Percentiles rank a stretch among this genome's conserved stretches.
Evolutionary conservation across 1,140 invertebrate species (phyloP).

Genomic region (Drosophila teissieri): DNA sequence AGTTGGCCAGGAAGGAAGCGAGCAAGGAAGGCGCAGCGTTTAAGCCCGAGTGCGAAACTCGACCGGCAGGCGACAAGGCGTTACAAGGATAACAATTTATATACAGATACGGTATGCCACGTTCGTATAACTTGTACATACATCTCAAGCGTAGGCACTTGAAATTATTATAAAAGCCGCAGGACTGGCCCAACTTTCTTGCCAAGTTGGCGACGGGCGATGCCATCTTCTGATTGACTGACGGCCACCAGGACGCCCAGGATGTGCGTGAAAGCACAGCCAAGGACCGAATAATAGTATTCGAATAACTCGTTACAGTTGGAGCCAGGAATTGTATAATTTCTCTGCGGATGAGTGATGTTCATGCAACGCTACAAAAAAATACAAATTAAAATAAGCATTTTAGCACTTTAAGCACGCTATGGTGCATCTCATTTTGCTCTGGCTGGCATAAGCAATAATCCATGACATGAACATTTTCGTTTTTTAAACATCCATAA

Average conservation of each 20-base stretch:
- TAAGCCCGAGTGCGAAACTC: conserved; percentile 39
- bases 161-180: conserved; percentile 56
- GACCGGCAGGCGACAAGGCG: conserved; percentile 41
- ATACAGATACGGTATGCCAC: background rate
- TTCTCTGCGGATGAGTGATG: background rate
- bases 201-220: conserved; percentile 63
- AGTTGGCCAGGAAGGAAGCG: conserved; percentile 73
- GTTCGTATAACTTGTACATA: background rate
- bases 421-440: background rate
- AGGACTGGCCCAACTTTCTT: conserved; percentile 49
- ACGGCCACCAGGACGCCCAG: conserved; percentile 31
- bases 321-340: too few species aligned
- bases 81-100: background rate
- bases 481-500: too few species aligned
- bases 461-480: background rate
- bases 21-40: conserved; percentile 55
- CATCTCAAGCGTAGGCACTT: conserved; percentile 45
- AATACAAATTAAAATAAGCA: background rate
- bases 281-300: background rate
- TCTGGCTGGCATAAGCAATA: background rate
- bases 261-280: conserved; percentile 11
- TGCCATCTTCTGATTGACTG: conserved; percentile 63
- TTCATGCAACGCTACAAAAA: background rate
- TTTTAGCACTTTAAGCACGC: background rate
- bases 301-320: background rate